phyloP scores from a whole-genome alignment of 1,140 invertebrate species.

The Procambarus clarkii region DNA sequence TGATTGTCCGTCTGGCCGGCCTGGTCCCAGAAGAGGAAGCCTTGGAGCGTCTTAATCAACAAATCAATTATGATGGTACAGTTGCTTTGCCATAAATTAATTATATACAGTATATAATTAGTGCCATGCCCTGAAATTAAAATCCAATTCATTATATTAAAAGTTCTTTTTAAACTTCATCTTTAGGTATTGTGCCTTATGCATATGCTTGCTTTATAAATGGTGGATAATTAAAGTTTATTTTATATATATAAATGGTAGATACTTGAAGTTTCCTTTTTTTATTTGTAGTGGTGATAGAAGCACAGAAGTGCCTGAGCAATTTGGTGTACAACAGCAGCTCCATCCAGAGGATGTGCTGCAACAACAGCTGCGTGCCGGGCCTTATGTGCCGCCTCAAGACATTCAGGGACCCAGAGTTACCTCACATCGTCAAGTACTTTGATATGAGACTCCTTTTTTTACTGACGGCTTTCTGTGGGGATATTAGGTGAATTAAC shows the following conservation, averaged over 20 bases:
- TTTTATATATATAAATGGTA: no score
- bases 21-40: constrained; percentile 76
- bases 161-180: no score
- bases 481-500: constrained; percentile 41
- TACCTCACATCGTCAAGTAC: constrained; percentile 60
- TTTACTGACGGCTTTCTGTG: constrained; percentile 52
- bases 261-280: no score
- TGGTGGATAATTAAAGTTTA: no score
- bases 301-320: constrained; percentile 91
- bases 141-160: no score
- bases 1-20: constrained; percentile 82
- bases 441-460: constrained; percentile 62
- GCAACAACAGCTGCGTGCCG: constrained; percentile 56
- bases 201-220: no score
- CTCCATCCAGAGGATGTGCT: constrained; percentile 72
- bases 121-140: no score
- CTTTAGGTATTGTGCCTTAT: no score
- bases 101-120: no score
- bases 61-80: constrained; percentile 68
- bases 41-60: constrained; percentile 68
- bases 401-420: constrained; percentile 52
- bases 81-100: background rate
- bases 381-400: constrained; percentile 62
- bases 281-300: constrained; percentile 80
- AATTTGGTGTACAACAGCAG: constrained; percentile 91